Evolutionary conservation across 2,113 vertebrate species (phyloP).

Genomic region (Sardina pilchardus): DNA sequence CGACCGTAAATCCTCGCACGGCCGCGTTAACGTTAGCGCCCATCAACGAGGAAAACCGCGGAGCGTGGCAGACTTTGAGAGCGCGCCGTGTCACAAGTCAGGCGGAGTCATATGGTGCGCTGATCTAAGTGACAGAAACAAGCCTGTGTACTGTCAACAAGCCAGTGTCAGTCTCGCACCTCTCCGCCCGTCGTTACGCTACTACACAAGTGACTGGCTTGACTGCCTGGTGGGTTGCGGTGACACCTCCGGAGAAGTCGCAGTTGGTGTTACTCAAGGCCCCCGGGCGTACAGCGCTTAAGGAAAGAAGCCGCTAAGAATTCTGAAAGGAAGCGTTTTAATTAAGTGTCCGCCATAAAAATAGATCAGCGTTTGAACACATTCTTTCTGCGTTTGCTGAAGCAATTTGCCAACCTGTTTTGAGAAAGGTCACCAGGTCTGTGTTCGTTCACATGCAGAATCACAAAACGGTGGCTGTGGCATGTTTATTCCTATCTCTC

Average conservation of each 20-base stretch:
- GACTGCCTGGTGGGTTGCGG: not conserved
- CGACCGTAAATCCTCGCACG: too few species aligned
- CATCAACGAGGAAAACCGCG: too few species aligned
- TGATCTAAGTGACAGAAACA: not conserved
- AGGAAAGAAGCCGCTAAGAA: slow-evolving; percentile 59
- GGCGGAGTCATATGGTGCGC: not conserved
- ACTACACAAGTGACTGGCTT: not conserved
- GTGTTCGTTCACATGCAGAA: not conserved
- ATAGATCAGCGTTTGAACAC: slow-evolving; percentile 41
- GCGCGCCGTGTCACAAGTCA: not conserved
- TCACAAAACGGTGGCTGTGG: too few species aligned
- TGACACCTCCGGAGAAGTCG: not conserved
- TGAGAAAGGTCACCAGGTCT: slow-evolving; percentile 41
- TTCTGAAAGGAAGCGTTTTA: slow-evolving; percentile 48
- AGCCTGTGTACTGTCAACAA: not conserved
- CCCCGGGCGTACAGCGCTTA: not conserved
- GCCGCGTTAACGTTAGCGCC: too few species aligned
- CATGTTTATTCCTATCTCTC: too few species aligned
- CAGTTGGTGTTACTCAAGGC: not conserved
- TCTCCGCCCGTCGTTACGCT: not conserved
- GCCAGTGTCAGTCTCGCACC: not conserved
- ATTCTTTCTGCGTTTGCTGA: slow-evolving; percentile 43
- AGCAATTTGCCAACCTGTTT: slow-evolving; percentile 49
- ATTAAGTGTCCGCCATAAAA: slow-evolving; percentile 39
- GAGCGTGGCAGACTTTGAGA: too few species aligned